phyloP scores from a whole-genome alignment of 2,113 vertebrate species.

The Otus sunia region DNA sequence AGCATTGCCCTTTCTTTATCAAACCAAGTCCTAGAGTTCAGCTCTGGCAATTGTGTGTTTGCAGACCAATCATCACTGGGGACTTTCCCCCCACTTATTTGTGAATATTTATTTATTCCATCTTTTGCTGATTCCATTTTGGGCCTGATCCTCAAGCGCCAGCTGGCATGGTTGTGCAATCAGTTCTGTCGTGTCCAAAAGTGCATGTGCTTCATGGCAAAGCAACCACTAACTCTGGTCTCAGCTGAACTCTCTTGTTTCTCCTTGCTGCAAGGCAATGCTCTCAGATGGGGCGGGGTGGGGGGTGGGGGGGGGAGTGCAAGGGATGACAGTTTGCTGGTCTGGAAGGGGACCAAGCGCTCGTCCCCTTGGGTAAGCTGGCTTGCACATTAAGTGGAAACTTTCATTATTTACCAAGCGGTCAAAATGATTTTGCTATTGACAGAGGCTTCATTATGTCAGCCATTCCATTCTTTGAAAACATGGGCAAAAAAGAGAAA shows the following conservation, averaged over 20 bases:
- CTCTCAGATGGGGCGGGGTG: background rate
- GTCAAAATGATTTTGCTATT: slow-evolving; percentile 63
- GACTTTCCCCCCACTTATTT: background rate
- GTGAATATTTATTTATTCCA: background rate
- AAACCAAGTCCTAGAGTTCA: background rate
- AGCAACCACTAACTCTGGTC: background rate
- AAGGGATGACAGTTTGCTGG: slow-evolving; percentile 17
- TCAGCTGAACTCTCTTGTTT: background rate
- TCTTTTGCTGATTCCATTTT: background rate
- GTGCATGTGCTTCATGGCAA: background rate
- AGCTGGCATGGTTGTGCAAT: background rate
- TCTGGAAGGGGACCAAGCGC: slow-evolving; percentile 14
- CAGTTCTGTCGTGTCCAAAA: background rate
- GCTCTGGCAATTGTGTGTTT: background rate
- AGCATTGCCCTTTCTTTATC: background rate
- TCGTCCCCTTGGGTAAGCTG: background rate
- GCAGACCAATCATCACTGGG: background rate
- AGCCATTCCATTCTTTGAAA: slow-evolving; percentile 47
- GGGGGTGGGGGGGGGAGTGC: no score
- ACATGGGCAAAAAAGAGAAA: slow-evolving; percentile 25
- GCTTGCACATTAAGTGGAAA: slow-evolving; percentile 39
- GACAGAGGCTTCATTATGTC: slow-evolving; percentile 55
- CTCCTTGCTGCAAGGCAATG: background rate
- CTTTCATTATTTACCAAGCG: slow-evolving; percentile 48
- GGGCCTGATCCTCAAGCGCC: background rate